These are phyloP conservation scores for Biston stratarius DNA, from an alignment of 2,888 invertebrate species.

Conservation along the genomic window DNA sequence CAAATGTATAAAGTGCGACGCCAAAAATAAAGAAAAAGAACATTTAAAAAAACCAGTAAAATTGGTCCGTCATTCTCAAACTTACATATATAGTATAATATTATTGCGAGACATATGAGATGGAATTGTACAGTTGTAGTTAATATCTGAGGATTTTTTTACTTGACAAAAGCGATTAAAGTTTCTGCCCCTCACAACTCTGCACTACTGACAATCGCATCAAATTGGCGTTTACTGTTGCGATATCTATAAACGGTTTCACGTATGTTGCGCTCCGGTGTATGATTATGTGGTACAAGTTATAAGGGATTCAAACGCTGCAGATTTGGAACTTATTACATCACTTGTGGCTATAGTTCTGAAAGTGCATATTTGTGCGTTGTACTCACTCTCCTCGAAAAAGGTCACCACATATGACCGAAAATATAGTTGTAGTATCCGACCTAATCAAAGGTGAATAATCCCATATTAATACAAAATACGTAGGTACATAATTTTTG, in stretches of 20 bases:
- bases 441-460: no score
- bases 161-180: conserved; percentile 12
- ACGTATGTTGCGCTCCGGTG: conserved; percentile 50
- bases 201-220: conserved; percentile 47
- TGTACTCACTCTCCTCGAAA: no score
- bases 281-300: conserved; percentile 21
- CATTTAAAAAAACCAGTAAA: no score
- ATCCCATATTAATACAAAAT: no score
- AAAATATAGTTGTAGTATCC: no score
- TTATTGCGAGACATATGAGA: no score
- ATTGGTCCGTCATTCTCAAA: no score
- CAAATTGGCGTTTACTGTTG: conserved; percentile 70
- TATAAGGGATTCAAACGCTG: not conserved
- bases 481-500: no score
- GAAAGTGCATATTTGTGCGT: not conserved
- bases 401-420: no score
- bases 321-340: not conserved
- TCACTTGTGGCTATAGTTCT: not conserved
- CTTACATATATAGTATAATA: no score
- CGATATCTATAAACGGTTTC: conserved; percentile 64
- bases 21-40: no score
- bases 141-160: not conserved
- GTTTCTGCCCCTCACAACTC: conserved; percentile 21
- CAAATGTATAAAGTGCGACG: no score
- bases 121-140: not conserved